phyloP scores from a whole-genome alignment of 2,797 vertebrate genomes.

The Rhynchonycteris naso region DNA sequence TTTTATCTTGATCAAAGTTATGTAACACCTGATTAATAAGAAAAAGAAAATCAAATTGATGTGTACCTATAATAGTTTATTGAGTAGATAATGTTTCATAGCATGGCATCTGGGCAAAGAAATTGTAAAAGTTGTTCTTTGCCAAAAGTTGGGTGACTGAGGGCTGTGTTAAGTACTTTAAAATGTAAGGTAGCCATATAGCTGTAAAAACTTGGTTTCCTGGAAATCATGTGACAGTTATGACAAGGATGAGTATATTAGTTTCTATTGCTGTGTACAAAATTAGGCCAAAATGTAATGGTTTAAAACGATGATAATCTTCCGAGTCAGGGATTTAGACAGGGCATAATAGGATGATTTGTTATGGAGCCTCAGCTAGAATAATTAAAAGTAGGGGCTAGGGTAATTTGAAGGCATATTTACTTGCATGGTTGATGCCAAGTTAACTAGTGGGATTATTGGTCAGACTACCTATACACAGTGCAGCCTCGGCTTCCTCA shows the following conservation, averaged over 20 bases:
- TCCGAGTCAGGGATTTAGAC: neutral
- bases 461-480: neutral
- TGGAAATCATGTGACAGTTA: neutral
- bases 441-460: neutral
- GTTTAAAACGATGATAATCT: neutral
- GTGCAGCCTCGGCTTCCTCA: neutral
- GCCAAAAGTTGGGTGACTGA: neutral
- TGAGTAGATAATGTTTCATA: conserved; percentile 38
- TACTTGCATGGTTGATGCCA: neutral
- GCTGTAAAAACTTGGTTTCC: neutral
- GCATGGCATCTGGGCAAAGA: neutral
- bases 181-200: neutral
- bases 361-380: neutral
- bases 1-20: conserved; percentile 2
- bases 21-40: neutral
- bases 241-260: neutral
- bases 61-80: neutral
- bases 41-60: neutral
- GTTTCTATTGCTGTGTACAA: neutral
- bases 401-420: neutral
- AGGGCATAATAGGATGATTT: neutral
- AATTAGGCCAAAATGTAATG: neutral
- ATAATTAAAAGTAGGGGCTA: neutral
- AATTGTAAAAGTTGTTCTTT: neutral
- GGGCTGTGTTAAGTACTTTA: neutral